These are phyloP conservation scores for Lacanobia wlatinum DNA, from an alignment of 2,888 invertebrate species.

Conservation along the genomic window DNA sequence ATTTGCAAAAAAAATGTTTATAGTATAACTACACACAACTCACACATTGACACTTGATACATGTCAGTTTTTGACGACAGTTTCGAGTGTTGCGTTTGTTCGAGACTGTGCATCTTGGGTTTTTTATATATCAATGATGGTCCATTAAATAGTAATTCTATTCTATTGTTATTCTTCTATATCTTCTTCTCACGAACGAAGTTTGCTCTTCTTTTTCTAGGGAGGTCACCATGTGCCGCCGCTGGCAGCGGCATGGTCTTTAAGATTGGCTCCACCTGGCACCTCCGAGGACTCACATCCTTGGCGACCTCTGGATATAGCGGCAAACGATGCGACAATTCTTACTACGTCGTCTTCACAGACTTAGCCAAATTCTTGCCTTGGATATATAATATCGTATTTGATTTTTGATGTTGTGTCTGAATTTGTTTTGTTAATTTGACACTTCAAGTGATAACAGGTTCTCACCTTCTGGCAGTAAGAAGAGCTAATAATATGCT, in stretches of 20 bases:
- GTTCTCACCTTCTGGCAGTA: neutral
- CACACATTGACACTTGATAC: no score
- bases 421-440: neutral
- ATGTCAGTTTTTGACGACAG: no score
- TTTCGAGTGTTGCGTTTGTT: no score
- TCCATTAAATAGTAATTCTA: no score
- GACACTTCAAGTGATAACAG: neutral
- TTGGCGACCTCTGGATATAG: conserved; percentile 14
- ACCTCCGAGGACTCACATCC: conserved; percentile 25
- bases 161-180: no score
- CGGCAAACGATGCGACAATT: conserved; percentile 12
- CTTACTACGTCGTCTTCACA: conserved; percentile 18
- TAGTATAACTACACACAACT: no score
- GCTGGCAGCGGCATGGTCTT: conserved; percentile 34
- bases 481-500: neutral
- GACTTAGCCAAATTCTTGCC: conserved; percentile 31
- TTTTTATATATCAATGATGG: no score
- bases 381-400: conserved; percentile 25
- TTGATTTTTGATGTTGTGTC: conserved; percentile 12
- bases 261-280: conserved; percentile 18
- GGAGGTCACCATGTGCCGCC: conserved; percentile 2
- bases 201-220: conserved; percentile 1
- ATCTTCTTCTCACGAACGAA: no score
- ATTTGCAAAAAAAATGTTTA: no score
- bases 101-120: no score